These are phyloP conservation scores for Pyrocoelia pectoralis DNA, from an alignment of 2,888 invertebrate species.

Conservation along the genomic window DNA sequence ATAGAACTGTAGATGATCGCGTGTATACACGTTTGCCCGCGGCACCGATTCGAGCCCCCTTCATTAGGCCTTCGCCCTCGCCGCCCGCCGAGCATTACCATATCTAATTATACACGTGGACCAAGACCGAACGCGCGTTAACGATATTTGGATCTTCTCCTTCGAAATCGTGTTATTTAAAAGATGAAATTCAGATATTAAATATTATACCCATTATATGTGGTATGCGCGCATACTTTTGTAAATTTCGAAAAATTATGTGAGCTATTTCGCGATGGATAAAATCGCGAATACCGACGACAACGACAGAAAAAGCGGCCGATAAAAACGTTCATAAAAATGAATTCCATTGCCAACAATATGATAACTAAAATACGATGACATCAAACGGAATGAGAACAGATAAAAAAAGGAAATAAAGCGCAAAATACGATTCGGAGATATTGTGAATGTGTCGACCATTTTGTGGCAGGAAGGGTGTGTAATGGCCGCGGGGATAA, in stretches of 20 bases:
- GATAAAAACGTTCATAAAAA: conserved; percentile 36
- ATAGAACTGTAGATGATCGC: conserved; percentile 45
- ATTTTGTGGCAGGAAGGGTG: conserved; percentile 42
- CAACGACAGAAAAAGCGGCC: no score
- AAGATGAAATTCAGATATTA: conserved; percentile 26
- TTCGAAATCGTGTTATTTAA: conserved; percentile 22
- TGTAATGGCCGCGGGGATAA: conserved; percentile 47
- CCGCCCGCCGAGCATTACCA: conserved; percentile 59
- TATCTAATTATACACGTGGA: conserved; percentile 60
- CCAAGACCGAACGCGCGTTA: conserved; percentile 36
- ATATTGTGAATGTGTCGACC: conserved; percentile 43
- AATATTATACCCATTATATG: conserved; percentile 31
- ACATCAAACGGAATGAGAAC: conserved; percentile 28
- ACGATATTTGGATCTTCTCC: conserved; percentile 32
- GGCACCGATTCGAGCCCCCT: conserved; percentile 46
- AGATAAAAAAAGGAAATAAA: conserved; percentile 31
- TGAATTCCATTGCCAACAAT: conserved; percentile 20
- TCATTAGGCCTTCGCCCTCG: conserved; percentile 56
- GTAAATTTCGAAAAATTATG: conserved; percentile 21
- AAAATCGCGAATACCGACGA: background rate
- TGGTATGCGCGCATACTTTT: background rate
- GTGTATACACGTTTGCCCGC: conserved; percentile 49
- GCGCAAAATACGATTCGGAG: conserved; percentile 34
- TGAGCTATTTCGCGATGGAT: background rate
- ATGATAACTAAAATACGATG: conserved; percentile 30